These are phyloP conservation scores for Leptodactylus fallax DNA, from an alignment of 2,797 vertebrate species.

Conservation along the genomic window DNA sequence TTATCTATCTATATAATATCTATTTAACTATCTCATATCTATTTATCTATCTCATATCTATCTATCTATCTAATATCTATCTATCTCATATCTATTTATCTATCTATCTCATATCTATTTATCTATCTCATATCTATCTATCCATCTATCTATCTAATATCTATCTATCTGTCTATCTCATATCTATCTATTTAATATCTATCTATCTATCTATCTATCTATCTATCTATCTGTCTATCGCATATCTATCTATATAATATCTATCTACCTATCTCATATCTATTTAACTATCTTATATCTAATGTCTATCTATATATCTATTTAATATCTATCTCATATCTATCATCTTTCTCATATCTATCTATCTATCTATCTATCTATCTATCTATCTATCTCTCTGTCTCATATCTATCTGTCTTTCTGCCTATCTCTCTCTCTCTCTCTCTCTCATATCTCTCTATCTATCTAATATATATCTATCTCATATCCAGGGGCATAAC, in stretches of 20 bases:
- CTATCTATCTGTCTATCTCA: background rate
- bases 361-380: background rate
- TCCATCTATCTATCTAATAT: background rate
- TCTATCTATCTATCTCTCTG: conserved; percentile 1
- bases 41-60: background rate
- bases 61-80: too few species aligned
- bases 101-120: conserved; percentile 13
- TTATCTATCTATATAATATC: conserved; percentile 7
- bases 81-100: too few species aligned
- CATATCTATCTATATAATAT: too few species aligned
- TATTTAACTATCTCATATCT: background rate
- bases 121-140: conserved; percentile 1
- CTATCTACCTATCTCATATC: background rate
- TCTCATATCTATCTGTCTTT: background rate
- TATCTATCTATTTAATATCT: too few species aligned
- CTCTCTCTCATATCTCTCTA: background rate
- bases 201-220: conserved; percentile 11
- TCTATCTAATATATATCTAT: too few species aligned
- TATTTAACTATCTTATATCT: conserved; percentile 7
- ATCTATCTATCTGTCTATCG: background rate
- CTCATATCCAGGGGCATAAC: too few species aligned
- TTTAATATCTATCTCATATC: background rate
- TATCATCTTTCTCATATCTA: background rate
- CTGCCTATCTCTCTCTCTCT: background rate
- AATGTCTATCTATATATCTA: background rate